Evolutionary conservation across 64 coral and sea anemone species (phyloP).

Genomic region (Trachythela sp.): DNA sequence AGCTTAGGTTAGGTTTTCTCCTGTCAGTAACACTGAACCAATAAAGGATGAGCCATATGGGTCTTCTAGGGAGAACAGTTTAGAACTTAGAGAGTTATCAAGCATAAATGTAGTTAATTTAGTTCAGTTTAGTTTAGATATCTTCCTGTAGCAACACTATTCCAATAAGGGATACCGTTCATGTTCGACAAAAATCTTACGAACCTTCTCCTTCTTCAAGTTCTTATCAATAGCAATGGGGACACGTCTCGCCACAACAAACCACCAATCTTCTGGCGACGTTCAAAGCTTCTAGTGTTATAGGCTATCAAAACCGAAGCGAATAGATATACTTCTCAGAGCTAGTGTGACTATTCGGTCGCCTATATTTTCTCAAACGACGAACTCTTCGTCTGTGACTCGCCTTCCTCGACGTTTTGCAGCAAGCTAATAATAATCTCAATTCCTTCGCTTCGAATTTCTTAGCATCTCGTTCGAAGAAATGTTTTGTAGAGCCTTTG

Average conservation of each 20-base stretch:
- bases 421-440: background rate
- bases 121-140: too few relatives aligned
- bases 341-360: constrained; percentile 18
- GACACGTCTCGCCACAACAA: constrained; percentile 49
- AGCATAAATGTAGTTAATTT: too few relatives aligned
- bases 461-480: constrained; percentile 30
- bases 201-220: constrained; percentile 32
- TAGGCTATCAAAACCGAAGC: constrained; percentile 56
- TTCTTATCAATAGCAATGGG: constrained; percentile 54
- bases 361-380: constrained; percentile 16
- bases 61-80: too few relatives aligned
- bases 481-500: constrained; percentile 27
- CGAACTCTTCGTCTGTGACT: background rate
- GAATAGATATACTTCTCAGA: constrained; percentile 59
- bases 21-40: too few relatives aligned
- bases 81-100: too few relatives aligned
- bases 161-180: too few relatives aligned
- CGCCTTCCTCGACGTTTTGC: background rate
- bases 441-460: background rate
- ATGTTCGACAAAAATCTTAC: constrained; percentile 68
- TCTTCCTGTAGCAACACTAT: too few relatives aligned
- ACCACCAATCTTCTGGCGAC: constrained; percentile 87
- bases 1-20: too few relatives aligned
- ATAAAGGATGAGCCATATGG: too few relatives aligned
- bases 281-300: constrained; percentile 69